Base-by-base conservation (phyloP, 64 coral and sea anemone genomes). In the Platygyra sinensis region DNA sequence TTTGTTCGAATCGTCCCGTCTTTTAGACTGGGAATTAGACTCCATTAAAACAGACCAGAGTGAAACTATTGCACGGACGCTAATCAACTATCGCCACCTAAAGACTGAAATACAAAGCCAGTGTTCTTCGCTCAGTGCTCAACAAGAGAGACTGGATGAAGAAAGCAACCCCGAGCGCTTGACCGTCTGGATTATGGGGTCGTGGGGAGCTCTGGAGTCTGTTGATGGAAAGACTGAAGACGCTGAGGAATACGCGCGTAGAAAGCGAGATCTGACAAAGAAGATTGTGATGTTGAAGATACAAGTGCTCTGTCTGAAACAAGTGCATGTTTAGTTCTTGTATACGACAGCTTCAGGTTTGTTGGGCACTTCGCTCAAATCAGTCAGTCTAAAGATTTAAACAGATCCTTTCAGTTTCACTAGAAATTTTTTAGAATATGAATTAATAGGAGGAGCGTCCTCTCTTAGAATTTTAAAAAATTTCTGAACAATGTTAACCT, bases 221-320 rank as follows among this genome's bases (percentile, higher is more conserved):
- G 82, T 96, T 30, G 92, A 93, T 60, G 90, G 94, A 7, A 77
- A 86, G 64, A 84, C 28, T 46, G 94, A 96, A 61, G 91, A 96
- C 28, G 91, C 91, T 6, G 89, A 89, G 82, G 94, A 96, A 72
- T 93, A 96, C 67, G 62, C 80, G 49, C 74, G 38, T 14, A 93
- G 39, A 59, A 93, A 93, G 52, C 86, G 57, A 17, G 72, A 93
- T 52, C 60, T 96, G 24, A 79, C 84, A 67, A 96, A 93, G 59
- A 62, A 89, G 57, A 77, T 93, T 27, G 50, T 96, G 29, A 93
- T 88, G 60, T 60, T 96, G 12, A 96, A 96, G 79, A 96, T 96
- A 62, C 87, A 96, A 88, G 87, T 93, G n/a, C 55, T 96, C 55
- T 96, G 94, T 86, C 63, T 89, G 20, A 96, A 96, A 50, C 60